Conservation (phyloP, 1,140 invertebrate genomes). For the Platyscapa corneri region DNA sequence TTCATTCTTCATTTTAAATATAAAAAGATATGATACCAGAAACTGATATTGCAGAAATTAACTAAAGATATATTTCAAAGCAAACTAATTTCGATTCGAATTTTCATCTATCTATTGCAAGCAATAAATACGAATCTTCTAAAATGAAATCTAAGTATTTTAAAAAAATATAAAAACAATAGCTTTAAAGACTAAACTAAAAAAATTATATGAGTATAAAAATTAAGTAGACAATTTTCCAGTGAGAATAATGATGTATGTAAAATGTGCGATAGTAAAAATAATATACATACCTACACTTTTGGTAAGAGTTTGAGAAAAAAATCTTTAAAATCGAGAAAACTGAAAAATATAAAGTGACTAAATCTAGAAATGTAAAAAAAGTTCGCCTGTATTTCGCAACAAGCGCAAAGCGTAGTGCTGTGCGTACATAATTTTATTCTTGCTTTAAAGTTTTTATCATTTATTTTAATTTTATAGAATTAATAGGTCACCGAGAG, state of each 20-base stretch:
- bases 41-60: background rate
- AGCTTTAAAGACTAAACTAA: background rate
- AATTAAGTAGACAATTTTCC: conserved; percentile 34
- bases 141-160: background rate
- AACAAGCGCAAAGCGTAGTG: conserved; percentile 44
- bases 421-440: conserved; percentile 46
- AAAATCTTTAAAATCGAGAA: background rate
- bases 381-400: conserved; percentile 21
- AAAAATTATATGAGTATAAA: conserved; percentile 19
- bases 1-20: background rate
- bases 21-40: background rate
- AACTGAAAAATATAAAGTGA: background rate
- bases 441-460: conserved; percentile 36
- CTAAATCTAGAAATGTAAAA: conserved; percentile 38
- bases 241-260: conserved; percentile 7
- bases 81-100: background rate
- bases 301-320: background rate
- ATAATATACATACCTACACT: conserved; percentile 41
- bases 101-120: background rate
- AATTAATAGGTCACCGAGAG: conserved; percentile 10
- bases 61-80: background rate
- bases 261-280: conserved; percentile 23
- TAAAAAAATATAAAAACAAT: background rate
- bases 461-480: conserved; percentile 27
- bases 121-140: background rate